Evolutionary conservation across 2,113 vertebrate genomes (phyloP), one percentile per base, ranked within the genome.

Genomic region (Gadus chalcogrammus): DNA sequence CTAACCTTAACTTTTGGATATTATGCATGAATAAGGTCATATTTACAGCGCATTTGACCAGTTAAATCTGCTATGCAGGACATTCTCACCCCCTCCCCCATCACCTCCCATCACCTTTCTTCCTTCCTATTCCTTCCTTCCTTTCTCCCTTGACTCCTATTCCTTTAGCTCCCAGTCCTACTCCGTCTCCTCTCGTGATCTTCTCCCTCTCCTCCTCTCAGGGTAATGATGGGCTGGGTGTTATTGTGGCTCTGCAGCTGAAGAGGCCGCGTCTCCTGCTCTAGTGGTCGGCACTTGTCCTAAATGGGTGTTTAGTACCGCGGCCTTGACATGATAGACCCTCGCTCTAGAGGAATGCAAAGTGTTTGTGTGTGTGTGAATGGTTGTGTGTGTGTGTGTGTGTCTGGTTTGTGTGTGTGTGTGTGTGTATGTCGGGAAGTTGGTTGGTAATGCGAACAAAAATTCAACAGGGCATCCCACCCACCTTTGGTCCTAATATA

Each of bases 161-260:
- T 87, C 86, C 88, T 89, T 82, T 79, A 77, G 76, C 55, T 52
- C 7, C 1, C 71, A 68, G 61, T 68, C 70, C 68, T 31, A 8
- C 61, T 82, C 59, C 75, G 60, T 60, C 64, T 74, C 61, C 13
- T 71, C 77, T 73, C 55, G 27, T 79, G 81, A 17, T 67, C 3
- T 42, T 18, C 64, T 61, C 62, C 20, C 55, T 2, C 61, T 20
- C 31, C 65, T 64, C 78, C 59, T 72, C 15, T 68, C 77, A 61
- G 52, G 22, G 65, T 87, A 90, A 90, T 90, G 72, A 86, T 77
- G 82, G 87, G 84, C 81, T 88, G 79, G 78, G 80, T 87, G 79
- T 86, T 84, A 80, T 85, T 87, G 82, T 88, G 84, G 82, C 82
- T 82, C 79, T 84, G 84, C 73, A 75, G 70, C 70, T 79, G 72